Percentiles rank a stretch among this genome's conserved stretches.
Evolutionary conservation across 2,113 vertebrate species (phyloP).

Genomic region (Drymodes brunneopygia): DNA sequence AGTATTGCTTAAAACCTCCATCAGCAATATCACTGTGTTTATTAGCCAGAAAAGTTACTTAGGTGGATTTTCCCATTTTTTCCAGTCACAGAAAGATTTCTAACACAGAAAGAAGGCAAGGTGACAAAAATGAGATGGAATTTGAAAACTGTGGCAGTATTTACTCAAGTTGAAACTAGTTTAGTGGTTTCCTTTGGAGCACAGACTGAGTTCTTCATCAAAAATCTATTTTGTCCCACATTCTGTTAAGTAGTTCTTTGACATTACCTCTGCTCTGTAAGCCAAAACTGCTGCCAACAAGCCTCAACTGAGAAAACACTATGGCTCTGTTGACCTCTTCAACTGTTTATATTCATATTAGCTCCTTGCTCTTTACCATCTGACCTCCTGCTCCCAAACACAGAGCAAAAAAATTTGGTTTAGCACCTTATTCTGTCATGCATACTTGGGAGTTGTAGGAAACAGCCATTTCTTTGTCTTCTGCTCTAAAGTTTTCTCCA

Average conservation of each 20-base stretch:
- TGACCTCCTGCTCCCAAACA: neutral
- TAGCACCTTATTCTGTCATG: neutral
- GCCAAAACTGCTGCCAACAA: slow-evolving; percentile 10
- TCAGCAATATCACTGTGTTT: neutral
- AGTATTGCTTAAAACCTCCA: neutral
- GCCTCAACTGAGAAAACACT: neutral
- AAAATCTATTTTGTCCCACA: neutral
- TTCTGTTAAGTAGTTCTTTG: neutral
- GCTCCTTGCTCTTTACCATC: neutral
- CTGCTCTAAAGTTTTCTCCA: neutral
- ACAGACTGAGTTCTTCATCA: neutral
- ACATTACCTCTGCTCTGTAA: neutral
- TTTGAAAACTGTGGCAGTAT: neutral
- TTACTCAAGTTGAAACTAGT: neutral
- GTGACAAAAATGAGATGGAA: neutral
- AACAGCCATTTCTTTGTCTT: neutral
- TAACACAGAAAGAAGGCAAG: neutral
- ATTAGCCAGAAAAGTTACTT: neutral
- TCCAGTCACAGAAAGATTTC: neutral
- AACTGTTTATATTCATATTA: neutral
- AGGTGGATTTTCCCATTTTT: neutral
- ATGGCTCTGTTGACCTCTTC: neutral
- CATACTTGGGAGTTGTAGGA: neutral
- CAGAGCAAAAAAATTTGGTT: neutral
- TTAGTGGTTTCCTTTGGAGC: neutral